Base-by-base conservation (phyloP, 2,888 invertebrate species). In the Dendrolimus pini region DNA sequence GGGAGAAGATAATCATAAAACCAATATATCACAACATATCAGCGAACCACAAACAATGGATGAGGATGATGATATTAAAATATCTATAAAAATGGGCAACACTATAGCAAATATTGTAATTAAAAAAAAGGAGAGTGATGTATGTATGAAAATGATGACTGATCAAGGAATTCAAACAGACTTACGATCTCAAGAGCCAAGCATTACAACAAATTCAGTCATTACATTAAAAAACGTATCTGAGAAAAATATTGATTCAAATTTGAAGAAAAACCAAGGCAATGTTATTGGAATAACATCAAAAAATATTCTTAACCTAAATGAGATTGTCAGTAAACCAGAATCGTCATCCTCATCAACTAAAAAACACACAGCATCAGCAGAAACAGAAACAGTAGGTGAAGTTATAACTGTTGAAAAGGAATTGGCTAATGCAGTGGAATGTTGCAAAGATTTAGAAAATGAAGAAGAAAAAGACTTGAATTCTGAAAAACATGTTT, bases 401-500 rank as follows among this genome's bases (percentile, higher is more conserved):
- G 80, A 78, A 71, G 83, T 85, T 71, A 89, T 86, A 10, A 85
- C 88, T 60, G 78, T 84, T 55, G 88, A 86, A 71, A 85, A 80
- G 71, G 85, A 86, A 65, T 63, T 88, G 54, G 82, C 80, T 42
- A 78, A 77, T 58, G 67, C 80, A 10, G 83, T 83, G 79, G 82
- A 82, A 62, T 76, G 72, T 72, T 72, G 67, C 53, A 69, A 75
- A 41, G 64, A 59, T 54, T 30, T 53, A 7, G 41, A 47, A 47
- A 7, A 3, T 55, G 41, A 12, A n/a, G 52, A 12, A 55, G 53
- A 14, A n/a, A 30, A 54, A 54, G 14, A 54, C 30, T 14, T 14
- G 30, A 30, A 30, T 30, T 30, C 30, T 30, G 30, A 30, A 30
- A 30, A 30, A 30, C 30, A 30, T 30, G 30, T 30, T 30, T 6